phyloP scores from a whole-genome alignment of 1,140 invertebrate species.

The Ceratina calcarata region DNA sequence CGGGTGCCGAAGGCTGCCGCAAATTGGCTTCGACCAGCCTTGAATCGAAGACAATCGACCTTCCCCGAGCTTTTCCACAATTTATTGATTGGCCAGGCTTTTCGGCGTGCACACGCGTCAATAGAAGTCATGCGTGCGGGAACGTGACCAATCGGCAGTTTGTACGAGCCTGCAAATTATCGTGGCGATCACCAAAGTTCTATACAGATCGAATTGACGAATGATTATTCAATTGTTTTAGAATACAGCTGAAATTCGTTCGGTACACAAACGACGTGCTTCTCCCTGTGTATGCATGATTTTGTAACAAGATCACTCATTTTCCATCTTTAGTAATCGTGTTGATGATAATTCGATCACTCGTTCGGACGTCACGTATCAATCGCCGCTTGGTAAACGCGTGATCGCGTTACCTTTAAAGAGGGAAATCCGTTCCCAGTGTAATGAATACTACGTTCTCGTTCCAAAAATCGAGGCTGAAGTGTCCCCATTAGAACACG shows the following conservation, averaged over 20 bases:
- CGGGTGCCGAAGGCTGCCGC: neutral
- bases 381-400: slow-evolving; percentile 39
- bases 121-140: slow-evolving; percentile 54
- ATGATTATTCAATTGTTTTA: too few relatives aligned
- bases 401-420: slow-evolving; percentile 34
- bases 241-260: too few relatives aligned
- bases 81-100: slow-evolving; percentile 47
- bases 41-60: slow-evolving; percentile 25
- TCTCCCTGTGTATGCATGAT: too few relatives aligned
- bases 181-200: too few relatives aligned
- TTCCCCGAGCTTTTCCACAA: slow-evolving; percentile 5
- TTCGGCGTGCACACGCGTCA: slow-evolving; percentile 40
- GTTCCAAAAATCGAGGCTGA: neutral
- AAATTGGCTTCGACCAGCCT: neutral
- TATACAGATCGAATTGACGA: too few relatives aligned
- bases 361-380: slow-evolving; percentile 44
- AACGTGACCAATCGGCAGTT: slow-evolving; percentile 43
- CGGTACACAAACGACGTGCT: too few relatives aligned
- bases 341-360: too few relatives aligned
- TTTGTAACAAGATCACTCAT: too few relatives aligned
- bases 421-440: slow-evolving; percentile 3
- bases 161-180: too few relatives aligned
- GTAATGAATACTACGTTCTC: neutral
- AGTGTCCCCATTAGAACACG: neutral
- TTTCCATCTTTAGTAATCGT: too few relatives aligned